phyloP scores from a whole-genome alignment of 64 coral and sea anemone species.

The Astreopora myriophthalma region DNA sequence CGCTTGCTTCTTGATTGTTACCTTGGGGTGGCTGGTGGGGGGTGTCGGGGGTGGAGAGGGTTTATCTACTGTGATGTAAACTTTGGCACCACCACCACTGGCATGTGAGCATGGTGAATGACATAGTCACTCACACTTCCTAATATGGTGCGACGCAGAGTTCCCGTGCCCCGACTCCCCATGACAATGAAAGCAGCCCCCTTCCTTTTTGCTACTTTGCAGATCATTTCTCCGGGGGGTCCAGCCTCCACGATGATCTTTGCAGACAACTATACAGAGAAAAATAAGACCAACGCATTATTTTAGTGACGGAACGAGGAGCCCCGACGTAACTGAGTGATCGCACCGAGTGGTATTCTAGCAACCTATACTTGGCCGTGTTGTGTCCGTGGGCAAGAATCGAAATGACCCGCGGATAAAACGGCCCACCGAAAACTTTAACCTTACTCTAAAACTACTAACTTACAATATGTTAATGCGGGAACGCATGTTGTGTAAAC shows the following conservation, averaged over 20 bases:
- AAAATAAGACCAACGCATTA: background rate
- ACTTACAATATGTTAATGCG: too few species aligned
- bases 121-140: constrained; percentile 28
- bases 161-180: background rate
- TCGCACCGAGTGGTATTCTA: too few species aligned
- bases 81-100: constrained; percentile 14
- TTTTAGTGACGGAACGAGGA: too few species aligned
- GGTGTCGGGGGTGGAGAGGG: background rate
- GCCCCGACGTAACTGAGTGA: too few species aligned
- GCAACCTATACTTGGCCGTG: too few species aligned
- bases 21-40: background rate
- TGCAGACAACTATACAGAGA: background rate
- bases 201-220: background rate
- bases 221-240: background rate
- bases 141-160: constrained; percentile 13
- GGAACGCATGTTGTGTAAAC: too few species aligned
- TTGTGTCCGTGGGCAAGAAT: too few species aligned
- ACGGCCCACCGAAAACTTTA: too few species aligned
- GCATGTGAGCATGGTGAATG: constrained; percentile 17
- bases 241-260: background rate
- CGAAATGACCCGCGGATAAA: too few species aligned
- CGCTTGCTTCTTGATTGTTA: too few species aligned
- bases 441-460: too few species aligned
- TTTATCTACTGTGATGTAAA: too few species aligned
- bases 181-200: background rate